Conservation (phyloP, 2,797 vertebrate species). For the Limosa lapponica region DNA sequence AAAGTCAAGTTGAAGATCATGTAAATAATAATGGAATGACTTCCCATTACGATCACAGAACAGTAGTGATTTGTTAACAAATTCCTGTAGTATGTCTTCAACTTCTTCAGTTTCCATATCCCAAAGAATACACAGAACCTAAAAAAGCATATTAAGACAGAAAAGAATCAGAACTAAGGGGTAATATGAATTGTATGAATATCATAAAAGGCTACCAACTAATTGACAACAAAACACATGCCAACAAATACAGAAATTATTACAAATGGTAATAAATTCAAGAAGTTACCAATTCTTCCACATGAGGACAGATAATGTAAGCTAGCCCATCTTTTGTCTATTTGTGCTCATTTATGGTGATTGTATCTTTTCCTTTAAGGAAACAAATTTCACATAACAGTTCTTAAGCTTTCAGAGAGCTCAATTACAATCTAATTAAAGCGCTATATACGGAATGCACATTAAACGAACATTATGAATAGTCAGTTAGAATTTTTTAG, state of each 20-base stretch:
- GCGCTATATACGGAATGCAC: not conserved
- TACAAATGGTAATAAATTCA: not conserved
- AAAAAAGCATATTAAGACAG: not conserved
- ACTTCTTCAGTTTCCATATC: constrained; percentile 93
- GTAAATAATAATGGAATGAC: constrained; percentile 92
- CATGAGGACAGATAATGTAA: not conserved
- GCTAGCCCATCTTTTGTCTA: not conserved
- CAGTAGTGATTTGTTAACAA: constrained; percentile 95
- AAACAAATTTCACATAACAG: not conserved
- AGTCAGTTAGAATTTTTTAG: not conserved
- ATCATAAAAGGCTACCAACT: not conserved
- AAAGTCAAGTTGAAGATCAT: constrained; percentile 97
- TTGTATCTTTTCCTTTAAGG: not conserved
- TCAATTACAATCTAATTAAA: not conserved
- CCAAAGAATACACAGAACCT: constrained; percentile 95
- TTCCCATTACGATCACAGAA: constrained; percentile 90
- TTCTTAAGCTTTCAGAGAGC: not conserved
- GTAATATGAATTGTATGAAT: not conserved
- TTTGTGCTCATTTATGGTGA: not conserved
- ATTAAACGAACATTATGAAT: not conserved
- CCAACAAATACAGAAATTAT: not conserved
- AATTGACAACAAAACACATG: not conserved
- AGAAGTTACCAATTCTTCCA: not conserved
- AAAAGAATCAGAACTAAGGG: not conserved
- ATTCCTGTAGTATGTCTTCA: constrained; percentile 93